Base-by-base conservation (phyloP, 92 coral and sea anemone species). In the Palythoa heliodiscus region DNA sequence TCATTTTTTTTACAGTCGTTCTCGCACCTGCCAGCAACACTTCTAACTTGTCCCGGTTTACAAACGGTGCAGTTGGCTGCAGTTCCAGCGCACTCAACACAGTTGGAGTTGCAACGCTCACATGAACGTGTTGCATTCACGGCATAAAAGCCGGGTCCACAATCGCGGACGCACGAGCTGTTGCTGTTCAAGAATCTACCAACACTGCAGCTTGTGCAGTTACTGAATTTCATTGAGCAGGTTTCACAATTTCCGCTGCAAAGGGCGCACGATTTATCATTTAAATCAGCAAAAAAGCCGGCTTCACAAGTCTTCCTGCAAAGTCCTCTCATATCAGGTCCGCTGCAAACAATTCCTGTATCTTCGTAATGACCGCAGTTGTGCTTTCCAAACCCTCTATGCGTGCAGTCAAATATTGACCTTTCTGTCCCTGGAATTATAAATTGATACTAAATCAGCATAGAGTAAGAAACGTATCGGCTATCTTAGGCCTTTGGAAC, bases 301-400 rank as follows among this genome's bases (percentile, higher is more conserved):
- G 17, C 17, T 14, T 52, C 61, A 77, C 76, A 77, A n/a, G 82
- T 43, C 23, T 75, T 50, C 22, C n/a, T 86, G 48, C 82, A 61
- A 7, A 54, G 23, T 23, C 74, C 88, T 40, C 85, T 63, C 60
- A 66, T 80, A 55, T 94, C 95, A 10, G 98, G 98, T 16, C 98
- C 98, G 37, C 93, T 76, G 39, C 98, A 94, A 17, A 87, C 78
- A 16, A 94, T 89, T 53, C 98, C 95, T 0, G 93, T 92, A 64
- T 94, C 98, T 72, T 94, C 98, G 15, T 84, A 76, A 82, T 94
- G 98, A 25, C 93, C 95, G 19, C 98, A 94, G 80, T 92, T 95
- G 58, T 89, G 89, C 20, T 53, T 53, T n/a, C 95, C 96, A 95
- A 98, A 91, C 0, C 95, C 93, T 11, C 70, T 37, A 73, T 91